These are phyloP conservation scores for Thalpophila matura DNA, from an alignment of 2,888 invertebrate genomes.

Conservation along the genomic window DNA sequence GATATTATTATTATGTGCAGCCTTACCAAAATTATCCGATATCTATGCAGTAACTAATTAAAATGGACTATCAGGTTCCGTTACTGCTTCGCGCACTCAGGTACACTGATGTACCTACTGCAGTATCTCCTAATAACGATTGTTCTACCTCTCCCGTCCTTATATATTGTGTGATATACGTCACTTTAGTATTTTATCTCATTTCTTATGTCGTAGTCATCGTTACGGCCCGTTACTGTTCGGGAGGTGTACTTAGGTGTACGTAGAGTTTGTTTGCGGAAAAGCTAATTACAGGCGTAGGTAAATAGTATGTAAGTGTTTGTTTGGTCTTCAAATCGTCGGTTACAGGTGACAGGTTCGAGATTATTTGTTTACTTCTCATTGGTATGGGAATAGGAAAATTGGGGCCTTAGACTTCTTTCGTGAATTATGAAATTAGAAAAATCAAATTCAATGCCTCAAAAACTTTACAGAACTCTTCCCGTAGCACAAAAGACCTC, in stretches of 20 bases:
- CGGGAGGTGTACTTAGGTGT: constrained; percentile 3
- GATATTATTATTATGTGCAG: constrained; percentile 57
- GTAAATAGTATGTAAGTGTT: constrained; percentile 24
- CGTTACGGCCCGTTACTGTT: constrained; percentile 45
- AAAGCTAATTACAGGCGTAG: constrained; percentile 4
- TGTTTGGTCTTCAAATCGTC: constrained; percentile 40
- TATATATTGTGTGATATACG: constrained; percentile 57
- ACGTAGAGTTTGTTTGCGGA: constrained; percentile 30
- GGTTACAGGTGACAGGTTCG: constrained; percentile 22
- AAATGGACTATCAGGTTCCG: background rate
- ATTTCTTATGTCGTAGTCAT: constrained; percentile 46
- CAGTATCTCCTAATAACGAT: constrained; percentile 29
- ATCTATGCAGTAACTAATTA: constrained; percentile 24
- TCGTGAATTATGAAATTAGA: background rate
- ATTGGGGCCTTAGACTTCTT: background rate
- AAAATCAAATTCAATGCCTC: background rate
- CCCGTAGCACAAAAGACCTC: too few species aligned
- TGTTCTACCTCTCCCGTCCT: constrained; percentile 11
- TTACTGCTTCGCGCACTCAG: constrained; percentile 10
- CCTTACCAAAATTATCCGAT: constrained; percentile 57
- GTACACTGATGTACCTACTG: constrained; percentile 4
- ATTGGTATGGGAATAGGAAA: background rate
- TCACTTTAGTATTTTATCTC: constrained; percentile 63
- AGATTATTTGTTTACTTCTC: background rate
- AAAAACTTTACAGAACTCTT: too few species aligned